Evolutionary conservation across 2,888 invertebrate genomes (phyloP).

Genomic region (Cosmorhoe ocellata): DNA sequence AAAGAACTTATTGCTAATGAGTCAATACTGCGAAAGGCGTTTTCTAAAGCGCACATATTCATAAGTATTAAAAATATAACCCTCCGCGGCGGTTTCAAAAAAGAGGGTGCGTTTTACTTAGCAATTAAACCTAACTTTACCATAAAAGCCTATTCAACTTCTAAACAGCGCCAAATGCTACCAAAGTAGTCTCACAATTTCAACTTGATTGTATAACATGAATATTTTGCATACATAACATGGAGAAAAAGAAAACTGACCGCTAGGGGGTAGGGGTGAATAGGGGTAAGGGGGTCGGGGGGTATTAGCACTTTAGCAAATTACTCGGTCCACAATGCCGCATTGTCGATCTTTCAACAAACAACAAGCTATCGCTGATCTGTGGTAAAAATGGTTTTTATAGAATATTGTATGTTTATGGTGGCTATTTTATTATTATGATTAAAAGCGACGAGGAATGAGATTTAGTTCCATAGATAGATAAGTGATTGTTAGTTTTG

Average conservation of each 20-base stretch:
- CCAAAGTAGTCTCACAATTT: constrained; percentile 1
- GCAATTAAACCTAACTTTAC: too few species aligned
- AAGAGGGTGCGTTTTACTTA: too few species aligned
- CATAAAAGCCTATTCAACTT: background rate
- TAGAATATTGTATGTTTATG: too few species aligned
- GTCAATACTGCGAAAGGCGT: too few species aligned
- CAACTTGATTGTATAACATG: constrained; percentile 16
- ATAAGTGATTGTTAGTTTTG: too few species aligned
- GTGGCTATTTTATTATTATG: too few species aligned
- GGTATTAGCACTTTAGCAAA: constrained; percentile 64
- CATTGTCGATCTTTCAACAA: constrained; percentile 55
- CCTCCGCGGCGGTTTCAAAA: too few species aligned
- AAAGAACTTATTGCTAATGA: too few species aligned
- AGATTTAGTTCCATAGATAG: too few species aligned
- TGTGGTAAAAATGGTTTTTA: constrained; percentile 15
- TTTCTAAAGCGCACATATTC: too few species aligned
- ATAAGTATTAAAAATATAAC: too few species aligned
- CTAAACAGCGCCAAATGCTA: background rate
- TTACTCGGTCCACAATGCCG: constrained; percentile 59
- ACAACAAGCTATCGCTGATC: constrained; percentile 47
- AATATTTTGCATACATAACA: constrained; percentile 21
- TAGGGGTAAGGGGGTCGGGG: background rate
- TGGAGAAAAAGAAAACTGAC: constrained; percentile 15
- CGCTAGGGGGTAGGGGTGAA: background rate
- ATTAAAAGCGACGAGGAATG: too few species aligned